Evolutionary conservation across 1,140 invertebrate species (phyloP).

Genomic region (Episyrphus balteatus): DNA sequence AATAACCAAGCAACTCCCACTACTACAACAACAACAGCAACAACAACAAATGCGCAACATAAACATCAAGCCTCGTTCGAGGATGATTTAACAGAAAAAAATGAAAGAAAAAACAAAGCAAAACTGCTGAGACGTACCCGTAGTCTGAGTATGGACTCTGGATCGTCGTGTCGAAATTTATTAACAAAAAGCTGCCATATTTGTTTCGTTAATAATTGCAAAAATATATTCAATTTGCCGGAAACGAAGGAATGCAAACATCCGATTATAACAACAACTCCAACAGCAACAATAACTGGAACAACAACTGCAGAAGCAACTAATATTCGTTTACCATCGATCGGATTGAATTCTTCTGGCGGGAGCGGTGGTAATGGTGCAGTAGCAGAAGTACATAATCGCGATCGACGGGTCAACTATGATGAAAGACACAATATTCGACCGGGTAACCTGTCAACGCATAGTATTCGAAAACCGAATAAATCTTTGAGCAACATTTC

Average conservation of each 20-base stretch:
- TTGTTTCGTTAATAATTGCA: slow-evolving; percentile 32
- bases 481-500: slow-evolving; percentile 3
- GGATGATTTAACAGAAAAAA: not conserved
- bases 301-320: not conserved
- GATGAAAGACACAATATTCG: too few relatives aligned
- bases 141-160: slow-evolving; percentile 27
- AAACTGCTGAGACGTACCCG: slow-evolving; percentile 23
- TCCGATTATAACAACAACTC: not conserved
- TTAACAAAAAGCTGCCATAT: slow-evolving; percentile 24
- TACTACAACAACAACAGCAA: too few relatives aligned
- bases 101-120: slow-evolving; percentile 6
- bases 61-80: slow-evolving; percentile 14
- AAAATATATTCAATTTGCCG: slow-evolving; percentile 33
- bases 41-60: slow-evolving; percentile 12
- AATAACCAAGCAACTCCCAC: too few relatives aligned
- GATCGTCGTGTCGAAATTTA: slow-evolving; percentile 14
- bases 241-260: slow-evolving; percentile 5
- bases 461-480: not conserved
- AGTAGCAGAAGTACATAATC: too few relatives aligned
- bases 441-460: too few relatives aligned
- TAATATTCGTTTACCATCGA: too few relatives aligned
- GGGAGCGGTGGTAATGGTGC: too few relatives aligned
- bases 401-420: too few relatives aligned
- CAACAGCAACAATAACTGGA: not conserved
- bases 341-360: too few relatives aligned